Conservation (phyloP, 23 tunicate genomes). For the Botrylloides violaceus region DNA sequence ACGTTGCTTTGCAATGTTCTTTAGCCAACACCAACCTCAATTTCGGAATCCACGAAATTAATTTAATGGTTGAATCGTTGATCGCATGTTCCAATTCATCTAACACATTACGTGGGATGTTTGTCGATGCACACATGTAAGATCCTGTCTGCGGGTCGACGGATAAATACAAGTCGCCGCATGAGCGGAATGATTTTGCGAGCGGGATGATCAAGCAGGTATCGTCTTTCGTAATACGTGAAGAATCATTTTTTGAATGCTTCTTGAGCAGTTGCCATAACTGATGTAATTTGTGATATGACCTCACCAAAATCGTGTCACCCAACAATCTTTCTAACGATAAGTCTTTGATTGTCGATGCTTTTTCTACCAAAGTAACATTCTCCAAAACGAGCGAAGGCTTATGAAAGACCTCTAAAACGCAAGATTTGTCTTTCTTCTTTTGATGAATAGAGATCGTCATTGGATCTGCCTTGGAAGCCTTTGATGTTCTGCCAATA, state of each 20-base stretch:
- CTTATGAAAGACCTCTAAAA: slow-evolving; percentile 39
- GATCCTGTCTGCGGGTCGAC: slow-evolving; percentile 98
- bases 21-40: slow-evolving; percentile 28
- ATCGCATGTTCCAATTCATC: slow-evolving; percentile 78
- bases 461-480: neutral
- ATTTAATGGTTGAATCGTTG: slow-evolving; percentile 25
- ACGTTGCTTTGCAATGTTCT: slow-evolving; percentile 27
- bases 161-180: slow-evolving; percentile 38
- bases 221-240: slow-evolving; percentile 37
- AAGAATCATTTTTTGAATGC: slow-evolving; percentile 46
- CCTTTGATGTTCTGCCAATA: too few species aligned
- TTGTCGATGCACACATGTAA: slow-evolving; percentile 44
- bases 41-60: slow-evolving; percentile 40
- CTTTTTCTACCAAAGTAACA: slow-evolving; percentile 31
- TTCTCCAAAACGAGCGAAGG: slow-evolving; percentile 47
- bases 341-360: slow-evolving; percentile 62
- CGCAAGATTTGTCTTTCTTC: neutral
- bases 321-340: slow-evolving; percentile 65
- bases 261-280: slow-evolving; percentile 50
- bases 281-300: slow-evolving; percentile 39
- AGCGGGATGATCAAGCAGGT: slow-evolving; percentile 63
- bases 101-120: slow-evolving; percentile 23
- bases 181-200: slow-evolving; percentile 18
- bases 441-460: slow-evolving; percentile 12
- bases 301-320: slow-evolving; percentile 52